Evolutionary conservation across 2,888 invertebrate species (phyloP).

Genomic region (Liodrosophila aerea): DNA sequence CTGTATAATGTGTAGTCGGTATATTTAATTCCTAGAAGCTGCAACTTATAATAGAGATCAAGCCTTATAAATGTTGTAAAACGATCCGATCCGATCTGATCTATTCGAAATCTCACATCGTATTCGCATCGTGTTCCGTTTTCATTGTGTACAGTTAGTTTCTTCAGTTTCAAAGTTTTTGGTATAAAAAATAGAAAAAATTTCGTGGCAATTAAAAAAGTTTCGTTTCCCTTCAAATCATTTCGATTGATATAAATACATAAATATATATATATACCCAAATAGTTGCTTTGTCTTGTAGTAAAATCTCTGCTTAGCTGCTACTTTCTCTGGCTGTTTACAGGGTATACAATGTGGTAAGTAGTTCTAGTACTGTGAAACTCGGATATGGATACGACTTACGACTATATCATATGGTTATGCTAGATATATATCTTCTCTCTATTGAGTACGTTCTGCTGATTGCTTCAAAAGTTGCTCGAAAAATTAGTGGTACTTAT

Average conservation of each 20-base stretch:
- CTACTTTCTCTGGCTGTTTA: constrained; percentile 34
- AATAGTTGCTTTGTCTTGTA: constrained; percentile 42
- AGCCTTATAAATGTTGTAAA: constrained; percentile 45
- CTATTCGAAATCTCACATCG: constrained; percentile 9
- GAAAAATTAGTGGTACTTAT: constrained; percentile 67
- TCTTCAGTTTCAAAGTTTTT: constrained; percentile 66
- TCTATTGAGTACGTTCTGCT: constrained; percentile 57
- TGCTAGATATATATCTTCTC: constrained; percentile 25
- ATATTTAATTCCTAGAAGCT: constrained; percentile 54
- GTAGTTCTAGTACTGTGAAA: constrained; percentile 45
- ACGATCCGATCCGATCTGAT: constrained; percentile 28
- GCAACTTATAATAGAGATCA: constrained; percentile 59
- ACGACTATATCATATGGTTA: constrained; percentile 33
- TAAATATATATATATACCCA: constrained; percentile 31
- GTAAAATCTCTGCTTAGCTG: constrained; percentile 62
- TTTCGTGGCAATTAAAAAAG: constrained; percentile 72
- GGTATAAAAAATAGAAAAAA: constrained; percentile 82
- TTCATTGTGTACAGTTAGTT: no score
- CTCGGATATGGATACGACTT: constrained; percentile 57
- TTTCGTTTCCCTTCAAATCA: constrained; percentile 29
- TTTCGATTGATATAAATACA: constrained; percentile 14
- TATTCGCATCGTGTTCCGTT: constrained; percentile 17
- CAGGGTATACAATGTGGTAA: constrained; percentile 53
- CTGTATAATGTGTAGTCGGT: constrained; percentile 38
- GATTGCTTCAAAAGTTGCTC: constrained; percentile 74